These are phyloP conservation scores for Labia minor DNA, from an alignment of 2,888 invertebrate genomes.

Conservation along the genomic window DNA sequence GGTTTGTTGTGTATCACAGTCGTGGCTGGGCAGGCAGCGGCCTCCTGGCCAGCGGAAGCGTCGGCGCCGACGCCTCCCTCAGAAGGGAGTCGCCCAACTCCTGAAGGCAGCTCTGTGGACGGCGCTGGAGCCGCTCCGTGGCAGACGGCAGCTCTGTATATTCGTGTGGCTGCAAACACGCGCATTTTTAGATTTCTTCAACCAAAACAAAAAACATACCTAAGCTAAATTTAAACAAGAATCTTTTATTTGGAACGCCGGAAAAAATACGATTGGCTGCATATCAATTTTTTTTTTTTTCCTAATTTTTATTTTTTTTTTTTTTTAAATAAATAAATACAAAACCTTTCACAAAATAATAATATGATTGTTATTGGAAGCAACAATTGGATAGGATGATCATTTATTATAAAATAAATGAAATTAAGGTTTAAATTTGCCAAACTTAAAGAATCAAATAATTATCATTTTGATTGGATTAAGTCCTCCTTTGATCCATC, in stretches of 20 bases:
- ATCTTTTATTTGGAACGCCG: not conserved
- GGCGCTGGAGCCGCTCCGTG: conserved; percentile 32
- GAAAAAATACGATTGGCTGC: not conserved
- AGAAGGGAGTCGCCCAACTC: conserved; percentile 47
- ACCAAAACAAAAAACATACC: conserved; percentile 13
- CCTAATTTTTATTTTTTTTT: not conserved
- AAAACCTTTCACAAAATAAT: too few species aligned
- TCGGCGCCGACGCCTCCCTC: conserved; percentile 30
- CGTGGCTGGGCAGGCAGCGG: conserved; percentile 27
- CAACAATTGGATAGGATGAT: not conserved
- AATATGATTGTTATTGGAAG: not conserved
- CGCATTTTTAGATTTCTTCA: not conserved
- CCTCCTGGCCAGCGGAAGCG: conserved; percentile 19
- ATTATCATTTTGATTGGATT: not conserved
- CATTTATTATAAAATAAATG: not conserved
- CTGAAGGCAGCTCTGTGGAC: conserved; percentile 47
- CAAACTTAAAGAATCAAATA: not conserved
- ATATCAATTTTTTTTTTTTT: not conserved
- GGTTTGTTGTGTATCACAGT: conserved; percentile 19
- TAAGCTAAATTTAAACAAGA: not conserved
- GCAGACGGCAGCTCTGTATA: conserved; percentile 50
- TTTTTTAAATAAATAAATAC: too few species aligned
- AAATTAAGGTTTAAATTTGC: too few species aligned
- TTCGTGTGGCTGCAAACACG: conserved; percentile 36
- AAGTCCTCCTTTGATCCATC: too few species aligned